Evolutionary conservation across 2,113 vertebrate genomes (phyloP).

Genomic region (Pyrgilauda ruficollis): DNA sequence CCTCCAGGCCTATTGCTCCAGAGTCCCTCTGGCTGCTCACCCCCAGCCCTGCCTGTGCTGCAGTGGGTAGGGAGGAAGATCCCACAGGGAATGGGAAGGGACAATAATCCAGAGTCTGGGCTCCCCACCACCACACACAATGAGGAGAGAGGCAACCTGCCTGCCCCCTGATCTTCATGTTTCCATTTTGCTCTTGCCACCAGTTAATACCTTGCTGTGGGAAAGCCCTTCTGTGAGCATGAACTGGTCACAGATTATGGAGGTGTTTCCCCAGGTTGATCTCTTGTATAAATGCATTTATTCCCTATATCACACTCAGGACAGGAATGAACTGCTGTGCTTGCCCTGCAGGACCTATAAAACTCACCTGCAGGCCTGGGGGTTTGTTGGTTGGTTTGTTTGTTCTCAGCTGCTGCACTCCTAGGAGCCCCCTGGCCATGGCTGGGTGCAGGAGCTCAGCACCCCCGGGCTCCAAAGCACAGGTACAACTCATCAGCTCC

Average conservation of each 20-base stretch:
- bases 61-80: background rate
- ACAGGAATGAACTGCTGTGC: background rate
- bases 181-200: background rate
- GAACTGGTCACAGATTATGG: background rate
- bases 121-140: background rate
- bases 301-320: background rate
- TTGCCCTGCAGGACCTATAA: background rate
- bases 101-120: background rate
- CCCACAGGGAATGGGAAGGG: accelerated
- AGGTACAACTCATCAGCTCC: background rate
- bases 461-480: accelerated
- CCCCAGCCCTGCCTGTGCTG: background rate
- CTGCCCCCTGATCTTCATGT: background rate
- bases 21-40: background rate
- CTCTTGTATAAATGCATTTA: background rate
- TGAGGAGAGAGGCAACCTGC: background rate
- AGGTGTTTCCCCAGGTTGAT: background rate
- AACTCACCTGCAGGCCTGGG: background rate
- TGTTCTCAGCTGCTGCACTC: background rate
- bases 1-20: accelerated
- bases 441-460: background rate
- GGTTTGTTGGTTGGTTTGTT: background rate
- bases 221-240: background rate
- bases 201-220: background rate
- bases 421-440: background rate